Evolutionary conservation across 2,888 invertebrate species (phyloP), one percentile per base, ranked within the genome.

Genomic region (Leptinotarsa haldemani): DNA sequence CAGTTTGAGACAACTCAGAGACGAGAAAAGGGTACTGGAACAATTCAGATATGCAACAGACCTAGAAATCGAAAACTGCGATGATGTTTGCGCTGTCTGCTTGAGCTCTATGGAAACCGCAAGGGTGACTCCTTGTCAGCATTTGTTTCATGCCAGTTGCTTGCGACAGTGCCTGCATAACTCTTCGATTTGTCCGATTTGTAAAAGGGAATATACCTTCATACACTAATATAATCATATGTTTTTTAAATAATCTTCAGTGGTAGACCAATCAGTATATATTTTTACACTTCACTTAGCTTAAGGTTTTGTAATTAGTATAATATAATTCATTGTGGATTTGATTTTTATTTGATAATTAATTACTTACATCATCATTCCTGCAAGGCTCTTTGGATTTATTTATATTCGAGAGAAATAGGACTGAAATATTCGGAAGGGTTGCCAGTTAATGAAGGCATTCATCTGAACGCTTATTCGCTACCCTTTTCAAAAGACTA

Each of bases 61-160:
- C 0, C 91, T 91, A 13, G 94, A 94, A 83, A 89, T 95, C 53
- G 88, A 89, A 15, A 90, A 90, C 61, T 90, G 93, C 74, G 94
- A 94, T 81, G 94, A 95, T 81, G 93, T 94, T 0, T 95, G 95
- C 84, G 93, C 94, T 0, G 93, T 95, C 4, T 95, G 95, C 82
- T 88, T 95, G 52, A 92, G 91, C 76, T 84, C 88, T 1, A 94
- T 94, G 94, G 88, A 88, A 69, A 90, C 91, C 9, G 94, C 94
- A 0, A 89, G 94, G 53, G 91, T 94, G 13, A 94, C 94, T 0
- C 94, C 94, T 0, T 95, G 95, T 83, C 93, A 93, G 67, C 95
- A 95, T 84, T 90, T 93, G 84, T 95, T 94, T 87, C 95, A 95
- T 84, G 93, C 93, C 0, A 93, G 93, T 84, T 95, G 95, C 83